Base-by-base conservation (phyloP, 2,797 vertebrate genomes). In the Platyrinchus mystaceus region DNA sequence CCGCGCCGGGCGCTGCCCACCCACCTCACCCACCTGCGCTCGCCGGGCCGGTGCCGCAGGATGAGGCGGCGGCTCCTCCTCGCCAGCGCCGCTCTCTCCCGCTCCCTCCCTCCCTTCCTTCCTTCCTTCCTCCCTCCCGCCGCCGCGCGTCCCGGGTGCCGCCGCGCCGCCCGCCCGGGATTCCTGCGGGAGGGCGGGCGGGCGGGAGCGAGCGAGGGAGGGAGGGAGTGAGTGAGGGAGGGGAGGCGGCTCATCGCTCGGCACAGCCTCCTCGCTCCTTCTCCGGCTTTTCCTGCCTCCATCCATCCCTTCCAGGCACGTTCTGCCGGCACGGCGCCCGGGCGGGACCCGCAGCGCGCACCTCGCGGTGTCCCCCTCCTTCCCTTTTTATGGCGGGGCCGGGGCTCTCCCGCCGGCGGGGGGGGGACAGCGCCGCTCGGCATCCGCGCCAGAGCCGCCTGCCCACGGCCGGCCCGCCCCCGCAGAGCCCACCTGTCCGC, bases 31-130 rank as follows among this genome's bases (percentile, higher is more conserved):
- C 58, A 60, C 96, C 93, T 95, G 89, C 88, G 60, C 68, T 58
- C 58, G 16, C 90, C 75, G 82, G 74, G 87, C 84, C 74, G 79
- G 82, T 95, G 93, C 94, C 88, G 96, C 96, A 94, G 95, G 70
- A 86, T 73, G 83, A 93, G 82, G 90, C 67, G 52, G 84, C 79
- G 63, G 68, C 89, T 87, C 67, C 87, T 79, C 49, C 75, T 76
- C 66, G 60, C 12, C 68, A 23, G 68, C 30, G 28, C 58, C 46
- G 83, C 74, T 75, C 36, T 75, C 36, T 37, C 27, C 11, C 53
- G 39, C 41, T 17, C 70, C 23, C 16, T 10, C 41, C 41, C 8
- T 6, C 39, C 19, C 27, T 24, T 28, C 22, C 23, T 47, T 10
- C 69, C 28, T 49, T 23, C 49, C 14, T 8, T 28, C 47, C 17